Evolutionary conservation across 2,113 vertebrate genomes (phyloP), one percentile per base, ranked within the genome.

Genomic region (Corvus moneduloides): DNA sequence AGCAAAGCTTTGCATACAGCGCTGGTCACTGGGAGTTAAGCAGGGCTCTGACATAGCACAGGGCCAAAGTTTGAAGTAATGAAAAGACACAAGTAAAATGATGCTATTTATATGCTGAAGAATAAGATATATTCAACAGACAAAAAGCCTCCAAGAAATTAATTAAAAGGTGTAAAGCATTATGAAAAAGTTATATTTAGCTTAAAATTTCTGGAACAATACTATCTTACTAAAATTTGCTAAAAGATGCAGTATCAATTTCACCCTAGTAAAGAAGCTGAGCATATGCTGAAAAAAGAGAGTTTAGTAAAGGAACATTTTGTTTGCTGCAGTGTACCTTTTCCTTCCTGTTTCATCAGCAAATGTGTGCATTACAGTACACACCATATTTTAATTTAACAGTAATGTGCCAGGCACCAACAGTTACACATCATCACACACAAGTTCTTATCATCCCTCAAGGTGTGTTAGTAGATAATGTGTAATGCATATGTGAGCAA

Each of bases 401-500:
- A 9, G 8, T 49, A 76, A 68, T 10, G 58, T 87, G 63, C 74
- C 80, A 94, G 90, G 56, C 49, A 83, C 54, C 41, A 26, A 54
- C 59, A 91, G 48, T 49, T 83, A 91, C 71, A 55, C 66, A 73
- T 62, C 46, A 49, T n/a, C 71, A 74, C 37, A 75, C 28, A 46
- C 14, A 52, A 1, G 1, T 58, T 75, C 90, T 95, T 97, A 93
- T 94, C 78, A 82, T 46, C 58, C 83, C 46, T 69, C 27, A 72
- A 84, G 69, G 94, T 92, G 94, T 95, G 83, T 66, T 80, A 87
- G 39, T 58, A 95, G 85, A 74, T 87, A 82, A 81, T 8, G 27
- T 55, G 59, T 32, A 72, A 78, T 2, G 22, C 33, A 55, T 64
- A 66, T 39, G 37, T 51, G 28, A 79, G 26, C 10, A 2, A 93